Base-by-base conservation (phyloP, 2,888 invertebrate species). In the Loripinus fragilis region DNA sequence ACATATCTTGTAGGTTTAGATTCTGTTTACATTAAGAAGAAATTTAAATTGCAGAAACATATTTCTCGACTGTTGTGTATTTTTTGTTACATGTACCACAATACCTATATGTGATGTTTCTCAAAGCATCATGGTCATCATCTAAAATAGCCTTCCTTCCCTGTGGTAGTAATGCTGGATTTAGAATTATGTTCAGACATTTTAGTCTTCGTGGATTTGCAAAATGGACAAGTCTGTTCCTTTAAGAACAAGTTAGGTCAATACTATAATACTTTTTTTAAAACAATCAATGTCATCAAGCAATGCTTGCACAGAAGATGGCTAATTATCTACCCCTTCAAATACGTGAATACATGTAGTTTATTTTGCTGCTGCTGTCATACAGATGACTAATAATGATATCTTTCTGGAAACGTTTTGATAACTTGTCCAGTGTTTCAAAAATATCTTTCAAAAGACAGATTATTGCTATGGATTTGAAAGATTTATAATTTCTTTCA, bases 1-100 rank as follows among this genome's bases (percentile, higher is more conserved):
- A 77, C 41, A 74, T 45, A 17, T 65, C 48, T 50, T 68, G 38
- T 2, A 77, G 52, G 17, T 15, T 42, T 41, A 60, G 38, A 38
- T n/a, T n/a, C n/a, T 38, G 38, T 38, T 38, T 38, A 38, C 38
- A 38, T 74, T 80, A n/a, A 77, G 3, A 15, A 80, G 55, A 73
- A 70, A 76, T 48, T 80, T 76, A 38, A 76, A 76, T 42, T 79
- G 75, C 10, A 75, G 23, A 50, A n/a, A 65, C n/a, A n/a, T n/a
- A n/a, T n/a, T n/a, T n/a, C n/a, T n/a, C n/a, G n/a, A n/a, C n/a
- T n/a, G n/a, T n/a, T n/a, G n/a, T n/a, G n/a, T n/a, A n/a, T n/a
- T n/a, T n/a, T n/a, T n/a, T n/a, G n/a, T n/a, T n/a, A n/a, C n/a
- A n/a, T n/a, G n/a, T n/a, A n/a, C n/a, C n/a, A n/a, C n/a, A n/a